These are phyloP conservation scores for Carettochelys insculpta DNA, from an alignment of 2,113 vertebrate species.

Conservation along the genomic window DNA sequence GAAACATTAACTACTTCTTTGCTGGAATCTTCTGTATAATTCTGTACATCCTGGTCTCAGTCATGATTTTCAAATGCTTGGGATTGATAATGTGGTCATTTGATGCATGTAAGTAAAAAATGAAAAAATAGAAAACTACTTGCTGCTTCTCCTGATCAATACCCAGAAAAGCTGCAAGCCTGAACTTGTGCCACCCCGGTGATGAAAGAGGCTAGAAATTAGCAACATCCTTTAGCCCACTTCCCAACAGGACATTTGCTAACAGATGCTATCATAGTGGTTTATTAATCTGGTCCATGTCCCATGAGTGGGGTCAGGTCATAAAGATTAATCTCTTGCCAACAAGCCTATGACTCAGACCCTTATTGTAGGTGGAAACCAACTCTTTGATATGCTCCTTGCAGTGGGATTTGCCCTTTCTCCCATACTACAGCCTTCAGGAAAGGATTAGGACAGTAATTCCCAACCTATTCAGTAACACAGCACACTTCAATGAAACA, in stretches of 20 bases:
- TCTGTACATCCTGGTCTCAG: background rate
- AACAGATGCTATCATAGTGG: background rate
- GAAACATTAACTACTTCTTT: slow-evolving; percentile 40
- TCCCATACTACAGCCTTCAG: too few species aligned
- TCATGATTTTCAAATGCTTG: background rate
- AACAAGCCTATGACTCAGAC: background rate
- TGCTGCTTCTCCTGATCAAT: accelerated
- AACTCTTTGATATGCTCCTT: background rate
- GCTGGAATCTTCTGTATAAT: slow-evolving; percentile 21
- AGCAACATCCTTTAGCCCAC: accelerated
- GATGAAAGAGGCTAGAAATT: background rate
- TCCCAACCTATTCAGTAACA: too few species aligned
- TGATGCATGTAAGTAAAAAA: background rate
- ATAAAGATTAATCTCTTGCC: background rate
- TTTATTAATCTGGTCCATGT: background rate
- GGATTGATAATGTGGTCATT: background rate
- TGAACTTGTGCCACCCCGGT: background rate
- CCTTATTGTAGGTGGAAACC: background rate
- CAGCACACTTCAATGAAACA: too few species aligned
- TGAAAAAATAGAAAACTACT: background rate
- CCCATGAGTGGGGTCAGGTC: background rate
- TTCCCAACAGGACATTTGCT: background rate
- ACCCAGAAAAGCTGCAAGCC: background rate
- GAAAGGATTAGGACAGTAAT: too few species aligned
- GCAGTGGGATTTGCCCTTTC: background rate